Base-by-base conservation (phyloP, 2,888 invertebrate genomes). In the Trissolcus brochymenae region DNA sequence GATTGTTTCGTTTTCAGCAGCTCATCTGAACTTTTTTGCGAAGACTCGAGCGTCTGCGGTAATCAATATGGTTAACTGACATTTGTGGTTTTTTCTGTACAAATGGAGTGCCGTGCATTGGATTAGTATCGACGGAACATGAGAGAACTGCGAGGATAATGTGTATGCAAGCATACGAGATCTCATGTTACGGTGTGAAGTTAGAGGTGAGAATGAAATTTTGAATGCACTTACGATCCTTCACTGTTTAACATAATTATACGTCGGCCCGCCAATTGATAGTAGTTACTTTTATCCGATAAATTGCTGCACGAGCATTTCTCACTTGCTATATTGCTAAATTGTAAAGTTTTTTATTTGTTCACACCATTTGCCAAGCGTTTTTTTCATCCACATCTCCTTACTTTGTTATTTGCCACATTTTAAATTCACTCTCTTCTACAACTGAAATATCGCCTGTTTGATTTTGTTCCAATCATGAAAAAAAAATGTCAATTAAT, bases 11-110 rank as follows among this genome's bases (percentile, higher is more conserved):
- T 46, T 46, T 46, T 46, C 16, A 46, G 49, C 43, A 67, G 49
- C 55, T 60, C 29, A 66, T 62, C 54, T 71, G 56, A 49, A 66
- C 62, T 55, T 53, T 70, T 76, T 60, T 49, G 43, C 62, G 25
- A 49, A 25, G 60, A 29, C 46, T 13, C 49, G 57, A 64, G 54
- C 50, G 35, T 50, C 62, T 14, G 21, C 62, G 43, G 46, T 72
- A 76, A 76, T 76, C 76, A 72, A 62, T 72, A 61, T 72, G 72
- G 71, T 76, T 76, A 76, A 72, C 76, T 67, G 60, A 67, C 67
- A 62, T 76, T 76, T 67, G 71, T 55, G 76, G 76, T 54, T 76
- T 59, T 76, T 66, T 71, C 50, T 9, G 21, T 13, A 19, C 17
- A 19, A 25, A 46, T 35, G 46, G 50, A 76, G 72, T 72, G 51